Percentiles rank a stretch among this genome's conserved stretches.
These are phyloP conservation scores for Drosophila pullipes DNA, from an alignment of 2,888 invertebrate species.

Conservation along the genomic window DNA sequence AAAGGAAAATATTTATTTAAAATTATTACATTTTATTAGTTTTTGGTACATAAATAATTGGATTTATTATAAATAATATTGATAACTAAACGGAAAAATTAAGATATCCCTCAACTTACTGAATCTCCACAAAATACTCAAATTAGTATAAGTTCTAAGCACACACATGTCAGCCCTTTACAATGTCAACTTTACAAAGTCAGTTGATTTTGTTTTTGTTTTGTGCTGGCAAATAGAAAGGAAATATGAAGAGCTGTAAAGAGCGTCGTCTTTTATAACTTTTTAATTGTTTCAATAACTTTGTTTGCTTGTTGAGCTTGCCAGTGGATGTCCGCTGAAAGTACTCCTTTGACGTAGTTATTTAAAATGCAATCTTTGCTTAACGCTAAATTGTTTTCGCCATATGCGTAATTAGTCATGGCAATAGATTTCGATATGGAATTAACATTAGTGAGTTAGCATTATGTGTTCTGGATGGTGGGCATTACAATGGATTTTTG, in stretches of 20 bases:
- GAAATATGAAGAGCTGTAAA: slow-evolving; percentile 17
- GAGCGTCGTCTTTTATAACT: slow-evolving; percentile 50
- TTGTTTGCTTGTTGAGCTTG: slow-evolving; percentile 40
- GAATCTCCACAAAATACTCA: not conserved
- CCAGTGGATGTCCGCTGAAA: slow-evolving; percentile 6
- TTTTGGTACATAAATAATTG: not conserved
- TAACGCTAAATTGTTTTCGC: slow-evolving; percentile 27
- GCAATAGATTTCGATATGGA: slow-evolving; percentile 17
- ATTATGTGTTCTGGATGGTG: slow-evolving; percentile 1
- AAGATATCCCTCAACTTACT: not conserved
- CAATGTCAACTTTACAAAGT: slow-evolving; percentile 10
- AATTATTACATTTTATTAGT: not conserved
- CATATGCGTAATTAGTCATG: slow-evolving; percentile 56
- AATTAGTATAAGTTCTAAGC: not conserved
- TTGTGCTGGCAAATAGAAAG: slow-evolving; percentile 12
- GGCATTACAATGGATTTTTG: slow-evolving; percentile 50
- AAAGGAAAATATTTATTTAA: not conserved
- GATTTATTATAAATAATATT: not conserved
- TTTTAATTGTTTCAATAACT: slow-evolving; percentile 62
- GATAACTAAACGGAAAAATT: not conserved
- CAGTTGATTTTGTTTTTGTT: slow-evolving; percentile 8
- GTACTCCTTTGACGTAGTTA: not conserved
- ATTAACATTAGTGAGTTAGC: slow-evolving; percentile 16
- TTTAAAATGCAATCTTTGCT: slow-evolving; percentile 17
- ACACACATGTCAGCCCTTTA: not conserved